phyloP scores from a whole-genome alignment of 2,113 vertebrate species.

The Eonycteris spelaea region DNA sequence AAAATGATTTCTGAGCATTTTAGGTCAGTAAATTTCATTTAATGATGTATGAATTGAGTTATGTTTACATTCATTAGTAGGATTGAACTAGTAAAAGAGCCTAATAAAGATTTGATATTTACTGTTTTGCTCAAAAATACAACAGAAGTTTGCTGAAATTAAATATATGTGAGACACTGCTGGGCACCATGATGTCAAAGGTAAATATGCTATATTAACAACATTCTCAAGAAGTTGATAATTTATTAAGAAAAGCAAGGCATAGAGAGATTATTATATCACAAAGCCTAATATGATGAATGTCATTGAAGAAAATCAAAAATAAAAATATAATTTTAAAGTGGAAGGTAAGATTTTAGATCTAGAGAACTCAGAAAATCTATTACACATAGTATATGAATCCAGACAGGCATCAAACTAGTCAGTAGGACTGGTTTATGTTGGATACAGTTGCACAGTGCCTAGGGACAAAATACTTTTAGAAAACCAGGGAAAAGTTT shows the following conservation, averaged over 20 bases:
- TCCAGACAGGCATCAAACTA: neutral
- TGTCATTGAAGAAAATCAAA: neutral
- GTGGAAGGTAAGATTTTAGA: neutral
- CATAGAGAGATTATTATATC: neutral
- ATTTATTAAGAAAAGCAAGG: neutral
- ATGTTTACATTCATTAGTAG: neutral
- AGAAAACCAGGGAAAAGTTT: neutral
- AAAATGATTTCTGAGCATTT: neutral
- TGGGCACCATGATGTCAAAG: neutral
- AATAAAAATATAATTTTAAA: neutral
- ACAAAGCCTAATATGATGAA: neutral
- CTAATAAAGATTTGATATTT: neutral
- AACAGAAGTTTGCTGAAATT: neutral
- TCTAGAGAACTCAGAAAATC: neutral
- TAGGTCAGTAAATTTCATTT: neutral
- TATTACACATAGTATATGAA: neutral
- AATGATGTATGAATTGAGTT: neutral
- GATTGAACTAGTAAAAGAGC: neutral
- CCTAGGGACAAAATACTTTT: neutral
- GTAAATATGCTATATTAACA: neutral
- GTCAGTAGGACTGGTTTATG: accelerated
- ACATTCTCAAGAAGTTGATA: neutral
- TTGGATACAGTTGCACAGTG: accelerated
- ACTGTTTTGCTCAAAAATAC: neutral
- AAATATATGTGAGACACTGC: neutral